These are phyloP conservation scores for Menidia beryllina DNA, from an alignment of 2,113 vertebrate genomes.

Conservation along the genomic window DNA sequence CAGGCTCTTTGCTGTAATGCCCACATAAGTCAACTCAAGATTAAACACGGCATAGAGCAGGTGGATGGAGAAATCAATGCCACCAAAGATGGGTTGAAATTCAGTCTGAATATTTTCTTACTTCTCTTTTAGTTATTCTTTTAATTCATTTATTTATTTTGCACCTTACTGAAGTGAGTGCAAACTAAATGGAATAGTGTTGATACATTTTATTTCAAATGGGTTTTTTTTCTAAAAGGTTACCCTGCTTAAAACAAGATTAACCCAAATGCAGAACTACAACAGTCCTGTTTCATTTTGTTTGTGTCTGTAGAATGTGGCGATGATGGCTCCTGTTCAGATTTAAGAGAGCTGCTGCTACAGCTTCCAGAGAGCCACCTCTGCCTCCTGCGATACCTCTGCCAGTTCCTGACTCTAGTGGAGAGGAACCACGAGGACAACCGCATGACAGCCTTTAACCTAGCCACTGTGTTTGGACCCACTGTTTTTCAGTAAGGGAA, in stretches of 20 bases:
- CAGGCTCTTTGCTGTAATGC: constrained; percentile 57
- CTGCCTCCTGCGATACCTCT: constrained; percentile 89
- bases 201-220: no score
- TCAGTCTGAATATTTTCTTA: background rate
- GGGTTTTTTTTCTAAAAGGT: no score
- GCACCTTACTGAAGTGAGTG: background rate
- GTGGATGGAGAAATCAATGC: constrained; percentile 8
- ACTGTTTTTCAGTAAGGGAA: constrained; percentile 92
- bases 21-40: constrained; percentile 36
- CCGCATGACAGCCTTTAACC: constrained; percentile 89
- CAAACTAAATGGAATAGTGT: no score
- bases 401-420: constrained; percentile 89
- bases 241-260: background rate
- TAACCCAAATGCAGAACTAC: background rate
- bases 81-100: constrained; percentile 13
- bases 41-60: constrained; percentile 38
- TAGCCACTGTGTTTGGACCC: constrained; percentile 93
- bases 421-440: constrained; percentile 87
- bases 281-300: background rate
- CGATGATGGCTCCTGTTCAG: constrained; percentile 77
- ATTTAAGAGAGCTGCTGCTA: constrained; percentile 82
- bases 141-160: background rate
- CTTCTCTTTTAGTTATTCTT: background rate
- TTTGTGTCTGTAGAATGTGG: constrained; percentile 61
- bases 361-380: constrained; percentile 87